Percentiles rank a stretch among this genome's conserved stretches.
Evolutionary conservation across 2,888 invertebrate genomes (phyloP).

Genomic region (Dichetophora obliterata): DNA sequence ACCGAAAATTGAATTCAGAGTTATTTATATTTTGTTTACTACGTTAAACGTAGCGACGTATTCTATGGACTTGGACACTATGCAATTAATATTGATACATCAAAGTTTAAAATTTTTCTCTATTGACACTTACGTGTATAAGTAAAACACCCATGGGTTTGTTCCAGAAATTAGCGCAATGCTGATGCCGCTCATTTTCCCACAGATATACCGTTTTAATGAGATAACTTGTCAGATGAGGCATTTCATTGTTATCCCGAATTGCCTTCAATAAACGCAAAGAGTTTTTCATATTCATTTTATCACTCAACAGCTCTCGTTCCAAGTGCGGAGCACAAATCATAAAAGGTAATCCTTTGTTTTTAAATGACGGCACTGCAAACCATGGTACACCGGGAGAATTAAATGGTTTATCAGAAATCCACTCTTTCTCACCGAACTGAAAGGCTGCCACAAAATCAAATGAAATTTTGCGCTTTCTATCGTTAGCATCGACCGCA

Average conservation of each 20-base stretch:
- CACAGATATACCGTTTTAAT: slow-evolving; percentile 55
- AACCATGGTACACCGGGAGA: slow-evolving; percentile 49
- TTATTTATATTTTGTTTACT: too few relatives aligned
- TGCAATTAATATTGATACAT: too few relatives aligned
- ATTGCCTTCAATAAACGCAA: slow-evolving; percentile 57
- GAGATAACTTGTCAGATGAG: slow-evolving; percentile 53
- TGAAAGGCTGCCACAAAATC: slow-evolving; percentile 59
- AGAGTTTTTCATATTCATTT: slow-evolving; percentile 54
- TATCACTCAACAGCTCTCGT: slow-evolving; percentile 47
- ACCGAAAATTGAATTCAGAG: too few relatives aligned
- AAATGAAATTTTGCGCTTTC: slow-evolving; percentile 49
- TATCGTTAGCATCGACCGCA: slow-evolving; percentile 43
- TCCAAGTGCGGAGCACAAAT: slow-evolving; percentile 55
- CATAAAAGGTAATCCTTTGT: slow-evolving; percentile 47
- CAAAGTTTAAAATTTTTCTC: background rate
- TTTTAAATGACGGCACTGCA: slow-evolving; percentile 53
- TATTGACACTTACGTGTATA: slow-evolving; percentile 46
- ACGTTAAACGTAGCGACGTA: too few relatives aligned
- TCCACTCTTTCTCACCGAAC: slow-evolving; percentile 49
- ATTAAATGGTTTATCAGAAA: background rate
- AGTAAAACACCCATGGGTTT: slow-evolving; percentile 38
- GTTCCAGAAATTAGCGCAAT: slow-evolving; percentile 44
- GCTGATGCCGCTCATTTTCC: slow-evolving; percentile 29
- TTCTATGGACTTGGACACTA: background rate
- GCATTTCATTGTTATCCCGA: slow-evolving; percentile 49